Percentiles rank a stretch among this genome's conserved stretches.
Conservation (phyloP, 2,113 vertebrate species). For the Pleuronectes platessa region DNA sequence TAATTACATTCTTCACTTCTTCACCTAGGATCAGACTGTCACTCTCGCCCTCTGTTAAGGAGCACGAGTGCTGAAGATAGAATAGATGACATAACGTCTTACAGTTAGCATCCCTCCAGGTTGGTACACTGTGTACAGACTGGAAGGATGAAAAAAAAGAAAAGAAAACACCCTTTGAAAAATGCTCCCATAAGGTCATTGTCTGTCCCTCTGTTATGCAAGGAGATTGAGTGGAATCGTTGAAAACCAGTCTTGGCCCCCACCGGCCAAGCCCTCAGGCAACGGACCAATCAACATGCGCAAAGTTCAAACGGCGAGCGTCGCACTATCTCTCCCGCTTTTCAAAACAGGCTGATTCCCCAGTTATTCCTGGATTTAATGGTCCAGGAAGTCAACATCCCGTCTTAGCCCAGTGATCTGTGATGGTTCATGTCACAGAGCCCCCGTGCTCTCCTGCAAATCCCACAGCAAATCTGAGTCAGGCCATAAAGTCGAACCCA, state of each 20-base stretch:
- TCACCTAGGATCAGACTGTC: constrained; percentile 47
- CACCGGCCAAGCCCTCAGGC: constrained; percentile 4
- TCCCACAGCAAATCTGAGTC: constrained; percentile 49
- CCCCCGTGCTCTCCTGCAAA: constrained; percentile 46
- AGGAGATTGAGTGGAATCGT: constrained; percentile 59
- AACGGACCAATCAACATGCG: constrained; percentile 26
- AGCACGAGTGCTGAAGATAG: constrained; percentile 48
- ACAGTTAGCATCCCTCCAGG: constrained; percentile 54
- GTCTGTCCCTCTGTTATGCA: constrained; percentile 50
- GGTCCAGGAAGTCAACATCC: constrained; percentile 56
- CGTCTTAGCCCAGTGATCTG: constrained; percentile 66
- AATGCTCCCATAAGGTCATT: constrained; percentile 54
- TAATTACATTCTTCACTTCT: constrained; percentile 49
- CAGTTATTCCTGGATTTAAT: constrained; percentile 57
- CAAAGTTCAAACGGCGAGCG: constrained; percentile 39
- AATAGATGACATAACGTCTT: constrained; percentile 62
- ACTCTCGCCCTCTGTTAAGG: constrained; percentile 38
- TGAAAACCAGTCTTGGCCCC: constrained; percentile 46
- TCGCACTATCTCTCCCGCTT: constrained; percentile 23
- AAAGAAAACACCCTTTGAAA: constrained; percentile 5
- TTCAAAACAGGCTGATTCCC: constrained; percentile 43
- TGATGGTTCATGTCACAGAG: constrained; percentile 41
- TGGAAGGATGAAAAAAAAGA: constrained; percentile 1
- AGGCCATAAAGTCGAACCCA: constrained; percentile 25
- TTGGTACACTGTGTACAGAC: constrained; percentile 62